These are phyloP conservation scores for Diarsia brunnea DNA, from an alignment of 2,888 invertebrate genomes.

Conservation along the genomic window DNA sequence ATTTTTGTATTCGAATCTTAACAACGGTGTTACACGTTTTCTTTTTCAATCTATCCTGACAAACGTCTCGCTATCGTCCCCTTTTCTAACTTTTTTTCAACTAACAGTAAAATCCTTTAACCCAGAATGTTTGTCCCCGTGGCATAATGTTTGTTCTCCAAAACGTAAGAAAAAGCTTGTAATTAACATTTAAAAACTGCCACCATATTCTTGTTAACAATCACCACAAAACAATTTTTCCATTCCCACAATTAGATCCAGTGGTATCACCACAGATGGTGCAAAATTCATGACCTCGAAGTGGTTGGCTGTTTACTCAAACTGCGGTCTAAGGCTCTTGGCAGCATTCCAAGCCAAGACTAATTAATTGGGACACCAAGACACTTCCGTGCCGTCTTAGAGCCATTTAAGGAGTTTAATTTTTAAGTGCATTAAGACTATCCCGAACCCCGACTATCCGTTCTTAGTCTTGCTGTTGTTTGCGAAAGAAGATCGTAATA, in stretches of 20 bases:
- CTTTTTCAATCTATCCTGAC: not conserved
- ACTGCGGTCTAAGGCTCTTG: constrained; percentile 64
- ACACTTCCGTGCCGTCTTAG: constrained; percentile 66
- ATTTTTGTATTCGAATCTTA: not conserved
- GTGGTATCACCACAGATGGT: constrained; percentile 46
- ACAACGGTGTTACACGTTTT: not conserved
- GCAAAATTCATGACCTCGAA: constrained; percentile 67
- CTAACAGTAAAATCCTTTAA: not conserved
- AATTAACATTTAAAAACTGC: not conserved
- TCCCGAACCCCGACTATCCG: constrained; percentile 46
- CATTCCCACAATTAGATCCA: constrained; percentile 38
- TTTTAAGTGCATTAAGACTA: constrained; percentile 64
- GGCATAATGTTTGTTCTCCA: not conserved
- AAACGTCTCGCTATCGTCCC: too few species aligned
- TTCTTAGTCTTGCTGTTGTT: constrained; percentile 48
- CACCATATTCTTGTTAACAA: not conserved
- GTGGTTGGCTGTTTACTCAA: constrained; percentile 67
- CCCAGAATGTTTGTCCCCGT: not conserved
- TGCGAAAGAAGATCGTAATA: constrained; percentile 23
- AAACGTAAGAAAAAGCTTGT: not conserved
- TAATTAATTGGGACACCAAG: constrained; percentile 71
- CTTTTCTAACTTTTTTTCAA: too few species aligned
- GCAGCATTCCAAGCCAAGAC: constrained; percentile 66
- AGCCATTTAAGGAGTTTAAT: constrained; percentile 65
- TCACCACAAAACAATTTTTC: constrained; percentile 18